phyloP scores from a whole-genome alignment of 23 tunicate species.

The Ciona savignyi region DNA sequence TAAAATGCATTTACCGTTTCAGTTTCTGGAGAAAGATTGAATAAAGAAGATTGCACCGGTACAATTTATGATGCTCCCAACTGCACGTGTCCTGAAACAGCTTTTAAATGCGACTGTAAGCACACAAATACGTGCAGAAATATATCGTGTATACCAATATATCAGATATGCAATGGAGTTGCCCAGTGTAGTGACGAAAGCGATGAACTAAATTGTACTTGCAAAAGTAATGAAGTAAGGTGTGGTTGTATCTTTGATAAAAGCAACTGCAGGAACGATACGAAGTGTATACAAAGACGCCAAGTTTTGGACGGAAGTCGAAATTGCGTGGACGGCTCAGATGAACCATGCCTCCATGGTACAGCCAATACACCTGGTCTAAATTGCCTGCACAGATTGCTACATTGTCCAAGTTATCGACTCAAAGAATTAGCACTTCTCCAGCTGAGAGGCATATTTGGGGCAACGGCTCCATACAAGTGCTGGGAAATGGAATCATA shows the following conservation, averaged over 20 bases:
- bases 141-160: neutral
- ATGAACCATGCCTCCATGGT: neutral
- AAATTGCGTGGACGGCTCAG: neutral
- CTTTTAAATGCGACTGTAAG: neutral
- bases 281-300: neutral
- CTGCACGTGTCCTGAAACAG: neutral
- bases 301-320: neutral
- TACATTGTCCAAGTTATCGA: neutral
- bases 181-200: constrained; percentile 3
- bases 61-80: neutral
- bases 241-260: neutral
- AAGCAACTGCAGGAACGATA: neutral
- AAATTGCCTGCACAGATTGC: neutral
- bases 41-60: neutral
- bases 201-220: constrained; percentile 2
- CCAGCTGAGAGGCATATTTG: neutral
- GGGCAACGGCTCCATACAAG: neutral
- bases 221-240: neutral
- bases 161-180: neutral
- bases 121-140: neutral
- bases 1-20: no score
- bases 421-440: neutral
- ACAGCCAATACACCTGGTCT: neutral
- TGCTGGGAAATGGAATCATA: neutral
- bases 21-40: no score